These are phyloP conservation scores for Apamea sordens DNA, from an alignment of 2,888 invertebrate species.

Conservation along the genomic window DNA sequence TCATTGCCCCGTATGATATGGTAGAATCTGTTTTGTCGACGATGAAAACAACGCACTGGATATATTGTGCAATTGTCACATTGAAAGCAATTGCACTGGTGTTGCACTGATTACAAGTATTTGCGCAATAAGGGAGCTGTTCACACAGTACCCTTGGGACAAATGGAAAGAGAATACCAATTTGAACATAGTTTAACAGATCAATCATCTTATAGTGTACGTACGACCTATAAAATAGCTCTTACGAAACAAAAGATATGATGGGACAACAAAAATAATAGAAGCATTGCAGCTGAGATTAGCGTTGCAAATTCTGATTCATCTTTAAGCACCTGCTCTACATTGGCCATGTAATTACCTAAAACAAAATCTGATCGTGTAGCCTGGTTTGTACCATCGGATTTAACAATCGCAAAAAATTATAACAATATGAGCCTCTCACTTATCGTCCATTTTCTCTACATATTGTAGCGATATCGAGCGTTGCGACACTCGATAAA, in stretches of 20 bases:
- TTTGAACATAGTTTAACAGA: background rate
- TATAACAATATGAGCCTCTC: slow-evolving; percentile 81
- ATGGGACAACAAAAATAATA: background rate
- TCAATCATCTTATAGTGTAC: background rate
- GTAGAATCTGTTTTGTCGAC: too few relatives aligned
- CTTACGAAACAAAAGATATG: background rate
- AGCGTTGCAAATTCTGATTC: background rate
- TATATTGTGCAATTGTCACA: slow-evolving; percentile 7
- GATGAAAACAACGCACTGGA: slow-evolving; percentile 2
- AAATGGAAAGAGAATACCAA: background rate
- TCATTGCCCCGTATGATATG: too few relatives aligned
- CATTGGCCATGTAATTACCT: slow-evolving; percentile 19
- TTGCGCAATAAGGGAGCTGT: background rate
- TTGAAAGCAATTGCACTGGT: background rate
- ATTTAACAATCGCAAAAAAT: slow-evolving; percentile 64
- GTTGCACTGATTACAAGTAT: slow-evolving; percentile 1
- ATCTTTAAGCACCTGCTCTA: slow-evolving; percentile 22
- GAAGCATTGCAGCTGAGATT: too few relatives aligned
- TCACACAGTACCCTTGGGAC: too few relatives aligned
- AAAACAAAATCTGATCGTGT: slow-evolving; percentile 36
- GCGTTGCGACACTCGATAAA: slow-evolving; percentile 85
- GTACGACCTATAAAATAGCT: background rate
- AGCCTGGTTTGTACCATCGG: slow-evolving; percentile 24
- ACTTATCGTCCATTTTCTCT: slow-evolving; percentile 82
- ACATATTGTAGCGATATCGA: slow-evolving; percentile 83